Base-by-base conservation (phyloP, 2,113 vertebrate genomes). In the Columbina picui region DNA sequence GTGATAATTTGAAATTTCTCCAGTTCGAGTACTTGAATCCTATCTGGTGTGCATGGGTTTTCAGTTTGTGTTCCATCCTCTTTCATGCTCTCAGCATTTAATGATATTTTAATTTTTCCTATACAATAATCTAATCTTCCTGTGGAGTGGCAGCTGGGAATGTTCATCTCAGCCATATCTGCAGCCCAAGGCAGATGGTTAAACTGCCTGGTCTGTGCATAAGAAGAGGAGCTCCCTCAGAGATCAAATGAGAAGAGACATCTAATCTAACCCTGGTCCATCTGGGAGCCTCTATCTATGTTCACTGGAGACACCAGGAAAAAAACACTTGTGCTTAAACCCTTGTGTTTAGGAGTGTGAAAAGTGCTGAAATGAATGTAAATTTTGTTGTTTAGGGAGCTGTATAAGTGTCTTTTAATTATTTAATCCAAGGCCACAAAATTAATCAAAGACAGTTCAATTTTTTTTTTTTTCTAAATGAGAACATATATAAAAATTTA, bases 1-100 rank as follows among this genome's bases (percentile, higher is more conserved):
- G 43, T 2, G 2, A 2, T 36, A 7, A 8, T 36, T 80, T 30
- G 7, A 21, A 78, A 16, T 6, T 4, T 1, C 4, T 68, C 3
- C 39, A 41, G 2, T 22, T 15, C 18, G 52, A 26, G 3, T 7
- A 4, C 6, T 29, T 17, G 32, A 67, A 50, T 18, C 25, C 26
- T 71, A 12, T 3, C 22, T 41, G 16, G 5, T 2, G 20, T 20
- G 20, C 18, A 4, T 2, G 17, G 29, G 1, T 55, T 34, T 84
- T 38, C 9, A 27, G 29, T 38, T 71, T 63, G 8, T 10, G 8
- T 71, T 65, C 12, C 9, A 3, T 14, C 21, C 10, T 49, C 30
- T 59, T 38, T 55, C 38, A 22, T 9, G 2, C 8, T 85, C 53
- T 79, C 78, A 49, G 36, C 7, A 13, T 16, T 76, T 83, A 7